Evolutionary conservation across 2,888 invertebrate genomes (phyloP).

Genomic region (Liodrosophila aerea): DNA sequence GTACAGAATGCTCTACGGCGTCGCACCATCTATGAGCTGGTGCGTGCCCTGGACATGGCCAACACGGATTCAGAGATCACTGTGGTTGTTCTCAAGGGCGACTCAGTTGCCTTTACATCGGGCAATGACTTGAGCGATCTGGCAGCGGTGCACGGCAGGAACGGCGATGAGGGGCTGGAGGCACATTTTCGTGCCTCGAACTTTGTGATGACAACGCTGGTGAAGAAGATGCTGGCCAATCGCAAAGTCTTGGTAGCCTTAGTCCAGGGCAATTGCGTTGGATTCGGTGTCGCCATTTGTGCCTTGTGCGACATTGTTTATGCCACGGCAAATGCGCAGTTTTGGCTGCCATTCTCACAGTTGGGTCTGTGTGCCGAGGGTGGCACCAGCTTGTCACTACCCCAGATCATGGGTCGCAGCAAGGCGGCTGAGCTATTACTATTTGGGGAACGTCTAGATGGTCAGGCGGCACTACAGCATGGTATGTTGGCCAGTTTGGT

Average conservation of each 20-base stretch:
- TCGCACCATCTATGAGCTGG: conserved; percentile 87
- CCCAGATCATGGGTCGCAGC: conserved; percentile 90
- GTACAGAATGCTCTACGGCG: conserved; percentile 90
- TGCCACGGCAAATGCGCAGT: conserved; percentile 91
- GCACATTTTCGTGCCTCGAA: conserved; percentile 73
- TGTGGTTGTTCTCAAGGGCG: conserved; percentile 88
- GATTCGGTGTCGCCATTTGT: conserved; percentile 89
- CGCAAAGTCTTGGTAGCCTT: conserved; percentile 94
- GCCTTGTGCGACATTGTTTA: conserved; percentile 94
- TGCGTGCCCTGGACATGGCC: conserved; percentile 87
- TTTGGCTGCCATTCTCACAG: conserved; percentile 93
- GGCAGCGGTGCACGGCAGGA: conserved; percentile 22
- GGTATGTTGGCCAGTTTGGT: conserved; percentile 92
- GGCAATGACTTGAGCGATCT: conserved; percentile 64
- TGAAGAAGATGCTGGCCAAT: conserved; percentile 90
- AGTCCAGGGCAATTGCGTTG: conserved; percentile 96
- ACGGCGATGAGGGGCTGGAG: conserved; percentile 55
- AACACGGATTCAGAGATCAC: conserved; percentile 86
- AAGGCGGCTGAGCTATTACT: conserved; percentile 86
- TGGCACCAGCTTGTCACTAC: conserved; percentile 92
- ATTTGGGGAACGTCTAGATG: conserved; percentile 90
- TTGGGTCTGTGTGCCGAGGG: conserved; percentile 94
- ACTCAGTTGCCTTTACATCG: conserved; percentile 59
- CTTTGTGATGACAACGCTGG: conserved; percentile 84
- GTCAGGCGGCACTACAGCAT: conserved; percentile 88